phyloP scores from a whole-genome alignment of 2,797 vertebrate genomes.

The Chelmon rostratus region DNA sequence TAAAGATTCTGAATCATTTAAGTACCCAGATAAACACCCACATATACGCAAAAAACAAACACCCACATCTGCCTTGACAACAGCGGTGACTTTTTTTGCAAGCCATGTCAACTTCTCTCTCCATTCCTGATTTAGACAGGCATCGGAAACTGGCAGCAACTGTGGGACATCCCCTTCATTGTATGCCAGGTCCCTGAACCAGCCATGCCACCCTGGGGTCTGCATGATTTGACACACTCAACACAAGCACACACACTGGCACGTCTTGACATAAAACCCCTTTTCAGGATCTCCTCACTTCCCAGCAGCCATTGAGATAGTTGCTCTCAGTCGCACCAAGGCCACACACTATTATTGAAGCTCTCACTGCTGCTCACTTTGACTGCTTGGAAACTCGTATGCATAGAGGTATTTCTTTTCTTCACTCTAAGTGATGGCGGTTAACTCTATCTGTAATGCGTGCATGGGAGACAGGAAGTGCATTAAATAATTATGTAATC shows the following conservation, averaged over 20 bases:
- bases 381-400: conserved; percentile 6
- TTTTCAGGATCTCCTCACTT: conserved; percentile 35
- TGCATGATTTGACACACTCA: conserved; percentile 55
- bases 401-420: conserved; percentile 1
- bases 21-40: background rate
- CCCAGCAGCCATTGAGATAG: conserved; percentile 19
- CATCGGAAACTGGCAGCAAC: conserved; percentile 71
- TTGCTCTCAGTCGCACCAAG: conserved; percentile 30
- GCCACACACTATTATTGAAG: conserved; percentile 33
- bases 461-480: background rate
- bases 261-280: conserved; percentile 28
- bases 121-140: conserved; percentile 72
- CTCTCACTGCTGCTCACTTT: conserved; percentile 37
- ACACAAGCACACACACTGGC: conserved; percentile 7
- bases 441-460: background rate
- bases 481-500: background rate
- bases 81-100: conserved; percentile 53
- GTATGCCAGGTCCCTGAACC: conserved; percentile 66
- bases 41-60: background rate
- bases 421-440: background rate
- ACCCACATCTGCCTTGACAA: conserved; percentile 60
- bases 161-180: conserved; percentile 72
- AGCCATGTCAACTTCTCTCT: conserved; percentile 61
- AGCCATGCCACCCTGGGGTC: conserved; percentile 56
- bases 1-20: conserved; percentile 14